Evolutionary conservation across 2,888 invertebrate genomes (phyloP).

Genomic region (Troilus luridus): DNA sequence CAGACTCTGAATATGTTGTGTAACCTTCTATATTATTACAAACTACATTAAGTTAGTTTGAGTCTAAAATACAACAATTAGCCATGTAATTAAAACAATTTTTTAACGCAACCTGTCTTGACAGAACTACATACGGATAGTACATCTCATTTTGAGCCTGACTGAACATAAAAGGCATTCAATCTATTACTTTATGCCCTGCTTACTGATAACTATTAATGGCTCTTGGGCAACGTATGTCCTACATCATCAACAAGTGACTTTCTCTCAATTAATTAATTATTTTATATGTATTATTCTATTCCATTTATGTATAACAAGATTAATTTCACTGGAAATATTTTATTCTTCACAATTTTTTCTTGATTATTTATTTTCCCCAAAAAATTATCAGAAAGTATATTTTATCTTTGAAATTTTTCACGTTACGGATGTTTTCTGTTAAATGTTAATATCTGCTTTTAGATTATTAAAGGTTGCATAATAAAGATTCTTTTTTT

Average conservation of each 20-base stretch:
- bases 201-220: neutral
- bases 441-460: too few species aligned
- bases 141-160: neutral
- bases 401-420: too few species aligned
- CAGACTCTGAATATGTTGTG: neutral
- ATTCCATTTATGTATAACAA: too few species aligned
- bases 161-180: neutral
- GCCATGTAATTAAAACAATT: neutral
- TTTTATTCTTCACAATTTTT: too few species aligned
- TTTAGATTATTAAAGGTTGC: too few species aligned
- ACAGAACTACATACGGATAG: neutral
- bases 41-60: neutral
- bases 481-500: too few species aligned
- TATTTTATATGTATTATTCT: neutral
- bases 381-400: too few species aligned
- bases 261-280: neutral
- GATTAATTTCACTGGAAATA: too few species aligned
- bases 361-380: too few species aligned
- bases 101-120: neutral
- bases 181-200: neutral
- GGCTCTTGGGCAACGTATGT: neutral
- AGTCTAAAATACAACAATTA: neutral
- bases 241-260: neutral
- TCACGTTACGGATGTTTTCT: too few species aligned
- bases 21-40: neutral